Evolutionary conservation across 2,888 invertebrate genomes (phyloP).

Genomic region (Dermolepida albohirtum): DNA sequence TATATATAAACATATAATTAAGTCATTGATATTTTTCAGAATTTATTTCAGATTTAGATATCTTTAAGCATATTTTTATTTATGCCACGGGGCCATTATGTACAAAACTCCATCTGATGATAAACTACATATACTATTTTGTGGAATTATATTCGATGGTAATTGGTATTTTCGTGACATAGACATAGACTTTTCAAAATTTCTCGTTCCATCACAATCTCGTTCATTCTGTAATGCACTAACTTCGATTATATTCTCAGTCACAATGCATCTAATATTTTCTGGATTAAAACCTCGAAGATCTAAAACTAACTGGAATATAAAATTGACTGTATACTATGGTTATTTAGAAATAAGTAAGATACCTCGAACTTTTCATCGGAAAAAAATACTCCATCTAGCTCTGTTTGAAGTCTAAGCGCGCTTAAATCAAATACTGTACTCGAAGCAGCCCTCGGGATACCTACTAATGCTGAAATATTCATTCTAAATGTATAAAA

Average conservation of each 20-base stretch:
- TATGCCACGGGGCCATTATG: slow-evolving; percentile 20
- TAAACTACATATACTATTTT: slow-evolving; percentile 19
- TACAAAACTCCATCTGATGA: slow-evolving; percentile 23
- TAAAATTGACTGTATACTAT: not conserved
- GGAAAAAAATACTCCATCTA: slow-evolving; percentile 29
- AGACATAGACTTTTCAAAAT: slow-evolving; percentile 4
- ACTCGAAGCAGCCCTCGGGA: too few relatives aligned
- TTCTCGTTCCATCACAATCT: not conserved
- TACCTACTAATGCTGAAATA: too few relatives aligned
- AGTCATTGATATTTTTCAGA: too few relatives aligned
- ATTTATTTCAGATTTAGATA: too few relatives aligned
- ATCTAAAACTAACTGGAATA: slow-evolving; percentile 21
- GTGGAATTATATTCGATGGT: slow-evolving; percentile 23
- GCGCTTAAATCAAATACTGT: not conserved
- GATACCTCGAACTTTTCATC: slow-evolving; percentile 31
- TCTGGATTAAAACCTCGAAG: slow-evolving; percentile 21
- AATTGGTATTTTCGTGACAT: slow-evolving; percentile 17
- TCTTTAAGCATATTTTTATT: too few relatives aligned
- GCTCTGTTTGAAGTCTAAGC: slow-evolving; percentile 9
- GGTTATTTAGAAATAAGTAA: not conserved
- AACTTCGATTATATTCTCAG: slow-evolving; percentile 12
- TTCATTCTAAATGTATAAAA: too few relatives aligned
- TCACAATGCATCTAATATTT: slow-evolving; percentile 21
- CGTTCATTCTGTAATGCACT: slow-evolving; percentile 7
- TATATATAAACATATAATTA: too few relatives aligned